Percentiles rank a stretch among this genome's conserved stretches.
These are phyloP conservation scores for Arge pagana DNA, from an alignment of 2,888 invertebrate species.

Conservation along the genomic window DNA sequence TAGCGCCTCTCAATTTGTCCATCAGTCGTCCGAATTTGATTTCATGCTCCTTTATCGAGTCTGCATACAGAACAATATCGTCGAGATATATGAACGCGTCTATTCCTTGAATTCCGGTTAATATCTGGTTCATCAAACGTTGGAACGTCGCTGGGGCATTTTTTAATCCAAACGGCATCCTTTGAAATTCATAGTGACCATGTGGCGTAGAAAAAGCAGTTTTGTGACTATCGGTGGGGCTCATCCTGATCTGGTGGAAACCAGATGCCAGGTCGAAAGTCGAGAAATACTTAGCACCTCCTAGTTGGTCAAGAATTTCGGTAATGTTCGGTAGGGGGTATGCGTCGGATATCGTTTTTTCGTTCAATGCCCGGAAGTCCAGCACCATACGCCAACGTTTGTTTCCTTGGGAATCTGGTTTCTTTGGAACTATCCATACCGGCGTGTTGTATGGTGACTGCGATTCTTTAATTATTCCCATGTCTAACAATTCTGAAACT, in stretches of 20 bases:
- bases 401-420: conserved; percentile 33
- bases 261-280: conserved; percentile 51
- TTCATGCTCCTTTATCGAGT: conserved; percentile 19
- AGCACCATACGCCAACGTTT: conserved; percentile 19
- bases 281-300: conserved; percentile 49
- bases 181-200: conserved; percentile 30
- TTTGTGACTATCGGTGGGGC: conserved; percentile 26
- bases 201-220: conserved; percentile 27
- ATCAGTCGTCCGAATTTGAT: conserved; percentile 34
- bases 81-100: conserved; percentile 22
- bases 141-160: conserved; percentile 43
- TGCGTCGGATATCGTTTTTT: conserved; percentile 45
- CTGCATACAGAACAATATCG: conserved; percentile 24
- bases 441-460: too few species aligned
- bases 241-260: conserved; percentile 50
- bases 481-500: conserved; percentile 38
- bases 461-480: conserved; percentile 40
- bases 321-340: conserved; percentile 52
- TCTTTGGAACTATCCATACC: conserved; percentile 46
- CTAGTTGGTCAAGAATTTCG: conserved; percentile 51
- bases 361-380: conserved; percentile 40
- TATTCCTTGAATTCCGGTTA: conserved; percentile 31
- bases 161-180: conserved; percentile 40
- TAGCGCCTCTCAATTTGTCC: conserved; percentile 24
- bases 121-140: conserved; percentile 39